Conservation (phyloP, 2,888 invertebrate genomes). For the Agonum fuliginosum region DNA sequence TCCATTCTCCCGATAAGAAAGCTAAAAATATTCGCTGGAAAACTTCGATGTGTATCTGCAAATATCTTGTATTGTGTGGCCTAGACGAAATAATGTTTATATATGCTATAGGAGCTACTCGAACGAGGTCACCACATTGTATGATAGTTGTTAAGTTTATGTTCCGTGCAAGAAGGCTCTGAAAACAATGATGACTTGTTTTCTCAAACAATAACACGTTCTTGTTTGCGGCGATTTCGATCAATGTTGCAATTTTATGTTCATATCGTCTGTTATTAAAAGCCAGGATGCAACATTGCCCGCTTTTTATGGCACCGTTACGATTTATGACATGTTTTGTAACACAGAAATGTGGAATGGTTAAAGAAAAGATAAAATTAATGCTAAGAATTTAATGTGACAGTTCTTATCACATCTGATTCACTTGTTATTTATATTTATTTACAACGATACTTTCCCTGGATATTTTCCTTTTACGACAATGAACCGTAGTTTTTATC, state of each 20-base stretch:
- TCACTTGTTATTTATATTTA: background rate
- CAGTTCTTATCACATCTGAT: slow-evolving; percentile 3
- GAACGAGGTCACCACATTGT: slow-evolving; percentile 39
- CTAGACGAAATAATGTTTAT: slow-evolving; percentile 10
- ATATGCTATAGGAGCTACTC: slow-evolving; percentile 4
- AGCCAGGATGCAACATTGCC: background rate
- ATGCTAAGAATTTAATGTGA: background rate
- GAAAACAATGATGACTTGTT: slow-evolving; percentile 48
- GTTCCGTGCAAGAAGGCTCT: slow-evolving; percentile 41
- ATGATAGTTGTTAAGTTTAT: slow-evolving; percentile 47
- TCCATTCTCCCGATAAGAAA: background rate
- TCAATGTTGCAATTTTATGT: slow-evolving; percentile 41
- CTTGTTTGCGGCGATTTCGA: slow-evolving; percentile 33
- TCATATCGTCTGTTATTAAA: slow-evolving; percentile 9
- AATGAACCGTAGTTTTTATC: background rate
- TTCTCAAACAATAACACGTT: slow-evolving; percentile 32
- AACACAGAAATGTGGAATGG: background rate
- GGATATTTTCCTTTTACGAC: background rate
- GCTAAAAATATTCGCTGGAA: background rate
- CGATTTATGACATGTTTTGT: background rate
- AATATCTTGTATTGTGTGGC: background rate
- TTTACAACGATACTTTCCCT: background rate
- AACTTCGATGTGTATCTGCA: background rate
- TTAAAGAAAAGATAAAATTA: background rate
- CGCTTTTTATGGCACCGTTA: background rate